phyloP scores from a whole-genome alignment of 2,797 vertebrate species.

The Balearica regulorum region DNA sequence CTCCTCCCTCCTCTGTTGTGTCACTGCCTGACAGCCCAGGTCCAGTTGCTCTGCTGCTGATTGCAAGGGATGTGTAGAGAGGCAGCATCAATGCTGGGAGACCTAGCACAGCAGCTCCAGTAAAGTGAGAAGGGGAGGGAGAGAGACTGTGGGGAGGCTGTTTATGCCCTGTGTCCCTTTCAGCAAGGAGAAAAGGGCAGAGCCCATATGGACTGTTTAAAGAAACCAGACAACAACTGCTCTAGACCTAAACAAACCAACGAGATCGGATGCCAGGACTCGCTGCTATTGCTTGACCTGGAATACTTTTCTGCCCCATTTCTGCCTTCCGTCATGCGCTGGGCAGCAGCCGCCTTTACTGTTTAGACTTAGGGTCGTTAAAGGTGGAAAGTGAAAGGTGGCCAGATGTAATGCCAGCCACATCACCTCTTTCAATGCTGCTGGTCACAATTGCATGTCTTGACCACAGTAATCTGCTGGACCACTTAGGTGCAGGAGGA shows the following conservation, averaged over 20 bases:
- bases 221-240: background rate
- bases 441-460: rapidly evolving
- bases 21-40: rapidly evolving
- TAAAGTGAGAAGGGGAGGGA: background rate
- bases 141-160: background rate
- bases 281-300: background rate
- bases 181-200: background rate
- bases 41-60: background rate
- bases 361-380: background rate
- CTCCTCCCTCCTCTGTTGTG: background rate
- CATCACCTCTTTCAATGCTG: background rate
- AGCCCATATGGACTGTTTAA: background rate
- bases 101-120: background rate
- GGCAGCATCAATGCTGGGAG: background rate
- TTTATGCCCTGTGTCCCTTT: background rate
- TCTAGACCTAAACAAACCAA: background rate
- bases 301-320: background rate
- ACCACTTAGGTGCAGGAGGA: background rate
- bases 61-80: background rate
- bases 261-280: background rate
- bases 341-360: background rate
- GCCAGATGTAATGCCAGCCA: background rate
- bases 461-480: background rate
- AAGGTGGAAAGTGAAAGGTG: background rate
- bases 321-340: background rate